phyloP scores from a whole-genome alignment of 2,797 vertebrate species.

The Pelobates cultripes region DNA sequence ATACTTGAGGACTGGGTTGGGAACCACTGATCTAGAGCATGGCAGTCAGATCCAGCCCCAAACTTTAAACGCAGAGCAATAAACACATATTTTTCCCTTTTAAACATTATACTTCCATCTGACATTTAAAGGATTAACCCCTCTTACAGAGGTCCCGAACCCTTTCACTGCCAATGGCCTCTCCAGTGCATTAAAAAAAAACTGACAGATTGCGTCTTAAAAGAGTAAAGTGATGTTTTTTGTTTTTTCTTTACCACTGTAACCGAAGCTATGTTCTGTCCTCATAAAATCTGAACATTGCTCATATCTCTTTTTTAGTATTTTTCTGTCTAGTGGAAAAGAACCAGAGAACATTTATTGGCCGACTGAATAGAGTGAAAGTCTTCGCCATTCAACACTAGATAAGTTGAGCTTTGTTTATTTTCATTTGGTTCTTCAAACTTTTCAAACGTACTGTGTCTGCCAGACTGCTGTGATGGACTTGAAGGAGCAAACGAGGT shows the following conservation, averaged over 20 bases:
- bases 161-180: neutral
- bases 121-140: neutral
- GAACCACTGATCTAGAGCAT: too few species aligned
- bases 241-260: neutral
- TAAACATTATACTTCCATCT: neutral
- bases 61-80: too few species aligned
- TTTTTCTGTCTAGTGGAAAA: slow-evolving; percentile 58
- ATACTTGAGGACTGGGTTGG: too few species aligned
- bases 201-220: neutral
- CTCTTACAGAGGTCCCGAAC: neutral
- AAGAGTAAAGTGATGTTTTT: neutral
- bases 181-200: neutral
- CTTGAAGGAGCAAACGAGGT: slow-evolving; percentile 71
- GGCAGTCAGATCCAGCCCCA: too few species aligned
- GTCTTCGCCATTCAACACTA: slow-evolving; percentile 57
- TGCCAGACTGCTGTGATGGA: slow-evolving; percentile 54
- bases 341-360: slow-evolving; percentile 63
- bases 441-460: slow-evolving; percentile 2
- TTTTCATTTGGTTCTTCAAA: slow-evolving; percentile 63
- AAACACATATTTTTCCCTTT: too few species aligned
- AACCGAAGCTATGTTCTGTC: slow-evolving; percentile 54
- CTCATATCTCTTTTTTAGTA: slow-evolving; percentile 50
- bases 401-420: slow-evolving; percentile 67
- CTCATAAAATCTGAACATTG: slow-evolving; percentile 52
- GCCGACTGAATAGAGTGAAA: slow-evolving; percentile 44